Evolutionary conservation across 2,888 invertebrate genomes (phyloP), one percentile per base, ranked within the genome.

Genomic region (Athalia rosae): DNA sequence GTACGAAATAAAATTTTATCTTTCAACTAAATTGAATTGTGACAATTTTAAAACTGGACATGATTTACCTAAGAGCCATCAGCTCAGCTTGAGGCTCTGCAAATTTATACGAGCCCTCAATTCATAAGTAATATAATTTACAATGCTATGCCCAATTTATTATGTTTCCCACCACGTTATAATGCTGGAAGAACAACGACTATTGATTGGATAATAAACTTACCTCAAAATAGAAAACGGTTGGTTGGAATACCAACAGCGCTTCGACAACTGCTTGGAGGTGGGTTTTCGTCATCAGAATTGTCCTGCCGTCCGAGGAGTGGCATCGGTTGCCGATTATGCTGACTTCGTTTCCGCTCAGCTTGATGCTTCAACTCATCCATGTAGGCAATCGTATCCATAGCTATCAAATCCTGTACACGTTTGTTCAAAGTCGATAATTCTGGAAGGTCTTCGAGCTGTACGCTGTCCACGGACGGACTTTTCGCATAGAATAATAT

Each of bases 401-500:
- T 81, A 0, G 84, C 85, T 0, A 90, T 83, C 4, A 88, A 73
- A 11, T 88, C 87, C 58, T 85, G 87, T 3, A 89, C 80, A 28
- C 82, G 84, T 80, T 88, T 85, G 53, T 83, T 85, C 41, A 90
- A 77, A 0, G 78, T 83, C 4, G 85, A 64, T 5, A 89, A 80
- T 50, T 87, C 85, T 0, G 85, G 86, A 15, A 85, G 85, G 3
- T 87, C 86, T 78, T 85, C 89, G 83, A 47, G 82, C 80, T 80
- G 82, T 76, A 3, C 84, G 80, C 64, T 84, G 73, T 84, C 87
- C 45, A 83, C 84, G 85, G 64, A 81, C 50, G 79, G 87, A 78
- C 82, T 90, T 87, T 82, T 87, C 79, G 85, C 91, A 86, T 97
- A 97, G 86, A 97, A 95, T 61, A 97, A 90, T 79, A 97, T 94